Base-by-base conservation (phyloP, 2,113 vertebrate species). In the Lophura nycthemera region DNA sequence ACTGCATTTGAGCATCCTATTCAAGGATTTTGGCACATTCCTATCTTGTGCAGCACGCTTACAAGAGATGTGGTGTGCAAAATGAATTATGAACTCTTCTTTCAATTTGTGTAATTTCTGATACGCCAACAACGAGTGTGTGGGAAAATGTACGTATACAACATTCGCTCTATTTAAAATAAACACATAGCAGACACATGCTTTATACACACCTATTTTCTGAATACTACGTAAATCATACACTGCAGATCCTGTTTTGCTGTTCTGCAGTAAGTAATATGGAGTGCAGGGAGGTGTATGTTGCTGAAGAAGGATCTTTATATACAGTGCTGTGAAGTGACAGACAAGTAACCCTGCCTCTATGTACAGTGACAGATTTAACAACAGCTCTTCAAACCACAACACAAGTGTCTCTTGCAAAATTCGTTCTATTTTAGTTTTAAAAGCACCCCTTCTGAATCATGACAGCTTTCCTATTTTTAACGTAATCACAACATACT, bases 61-160 rank as follows among this genome's bases (percentile, higher is more conserved):
- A n/a, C 0, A 22, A 63, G 0, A 45, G 8, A 25, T 2, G 6
- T 0, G 24, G 52, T 59, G 43, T 1, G 0, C 82, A 56, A 52
- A 66, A 54, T 0, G 0, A 54, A 60, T 2, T 19, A 21, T 25
- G 12, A 50, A 1, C 19, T 36, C 79, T 72, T 38, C 47, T 48
- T 74, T 56, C n/a, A 42, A 19, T 66, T 47, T 63, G 8, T n/a
- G 20, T 10, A 6, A 25, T 13, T 59, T 60, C n/a, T 47, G 11
- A 19, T 6, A 73, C 11, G 10, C 3, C 17, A 11, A 12, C n/a
- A 25, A 29, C 8, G 36, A 15, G 13, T 20, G 17, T 1, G 32
- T 24, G 30, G 38, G 32, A 32, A 89, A 14, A 11, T 18, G 10
- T 8, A 13, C 10, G 1, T 25, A 56, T 2, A 29, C 29, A 81